Base-by-base conservation (phyloP, 1,140 invertebrate species). In the Aphelenchoides avenae region DNA sequence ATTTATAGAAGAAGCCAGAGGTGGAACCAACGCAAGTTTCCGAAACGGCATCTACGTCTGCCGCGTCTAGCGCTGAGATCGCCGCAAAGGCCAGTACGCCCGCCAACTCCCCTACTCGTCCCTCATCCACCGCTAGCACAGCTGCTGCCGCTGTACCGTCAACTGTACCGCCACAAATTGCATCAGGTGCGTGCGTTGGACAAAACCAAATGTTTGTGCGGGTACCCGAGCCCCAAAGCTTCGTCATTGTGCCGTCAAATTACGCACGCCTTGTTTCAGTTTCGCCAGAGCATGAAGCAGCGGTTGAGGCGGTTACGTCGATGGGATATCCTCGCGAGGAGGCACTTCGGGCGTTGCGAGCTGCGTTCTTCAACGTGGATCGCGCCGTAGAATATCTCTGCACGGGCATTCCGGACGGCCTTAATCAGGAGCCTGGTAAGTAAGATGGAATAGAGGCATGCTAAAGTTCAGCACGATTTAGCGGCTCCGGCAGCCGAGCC, bases 291-390 rank as follows among this genome's bases (percentile, higher is more conserved):
- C 61, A 76, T 41, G 24, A 60, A 26, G 48, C 54, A 29, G 59
- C 46, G 11, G 26, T 75, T 1, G 29, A 53, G 2, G 52, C 91
- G 77, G 92, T 98, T 73, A 87, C 93, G 82, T 87, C 89, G 78
- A 96, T 98, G 92, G 94, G 94, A 29, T 98, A 91, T 79, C 85
- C 85, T 47, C 77, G 83, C 52, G 79, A 81, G 29, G 79, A 84
- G 42, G 67, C 56, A n/a, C 11, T 72, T 73, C 84, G 86, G 71
- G 94, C 94, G 4, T 81, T 99, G 47, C 82, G 89, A 66, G 92
- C 92, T n/a, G 94, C 91, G 75, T 97, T 88, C 79, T 96, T 94
- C 78, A 97, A 98, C 80, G 89, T 92, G 31, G 92, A 98, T 77
- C 84, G 93, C 80, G 94, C 94, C 61, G 94, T 97, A 15, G 94